Conservation (phyloP, 2,888 invertebrate species). For the Xestia rhomboidea region DNA sequence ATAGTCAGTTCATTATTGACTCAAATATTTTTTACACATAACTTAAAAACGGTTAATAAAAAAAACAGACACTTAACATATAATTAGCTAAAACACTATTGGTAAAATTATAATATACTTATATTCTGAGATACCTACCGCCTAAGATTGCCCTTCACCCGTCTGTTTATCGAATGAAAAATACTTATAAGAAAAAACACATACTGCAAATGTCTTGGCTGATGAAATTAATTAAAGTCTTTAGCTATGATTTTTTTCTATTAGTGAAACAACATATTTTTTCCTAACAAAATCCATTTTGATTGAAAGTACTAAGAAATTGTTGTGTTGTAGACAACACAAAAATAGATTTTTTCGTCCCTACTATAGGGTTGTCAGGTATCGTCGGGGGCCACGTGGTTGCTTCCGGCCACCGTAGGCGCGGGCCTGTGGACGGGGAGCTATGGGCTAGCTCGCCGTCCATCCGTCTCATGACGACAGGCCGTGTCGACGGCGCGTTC, state of each 20-base stretch:
- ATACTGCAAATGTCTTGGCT: not conserved
- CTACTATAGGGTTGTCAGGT: not conserved
- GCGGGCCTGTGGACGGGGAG: too few relatives aligned
- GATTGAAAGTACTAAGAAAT: not conserved
- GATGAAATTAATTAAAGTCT: not conserved
- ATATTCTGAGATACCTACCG: not conserved
- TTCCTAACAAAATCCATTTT: not conserved
- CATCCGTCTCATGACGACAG: too few relatives aligned
- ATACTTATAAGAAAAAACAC: not conserved
- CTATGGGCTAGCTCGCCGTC: too few relatives aligned
- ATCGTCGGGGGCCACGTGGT: too few relatives aligned
- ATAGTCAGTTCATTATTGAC: conserved; percentile 41
- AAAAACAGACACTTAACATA: conserved; percentile 17
- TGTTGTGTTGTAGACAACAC: not conserved
- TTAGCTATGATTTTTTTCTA: not conserved
- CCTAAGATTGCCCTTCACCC: not conserved
- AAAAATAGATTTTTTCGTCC: not conserved
- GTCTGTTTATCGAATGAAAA: not conserved
- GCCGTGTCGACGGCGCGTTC: too few relatives aligned
- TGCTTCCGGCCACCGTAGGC: too few relatives aligned
- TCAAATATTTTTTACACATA: conserved; percentile 24
- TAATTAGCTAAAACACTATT: conserved; percentile 41
- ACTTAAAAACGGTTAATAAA: conserved; percentile 27
- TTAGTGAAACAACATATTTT: not conserved
- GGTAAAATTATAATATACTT: conserved; percentile 4